These are phyloP conservation scores for Burhinus oedicnemus DNA, from an alignment of 2,113 vertebrate species.

Conservation along the genomic window DNA sequence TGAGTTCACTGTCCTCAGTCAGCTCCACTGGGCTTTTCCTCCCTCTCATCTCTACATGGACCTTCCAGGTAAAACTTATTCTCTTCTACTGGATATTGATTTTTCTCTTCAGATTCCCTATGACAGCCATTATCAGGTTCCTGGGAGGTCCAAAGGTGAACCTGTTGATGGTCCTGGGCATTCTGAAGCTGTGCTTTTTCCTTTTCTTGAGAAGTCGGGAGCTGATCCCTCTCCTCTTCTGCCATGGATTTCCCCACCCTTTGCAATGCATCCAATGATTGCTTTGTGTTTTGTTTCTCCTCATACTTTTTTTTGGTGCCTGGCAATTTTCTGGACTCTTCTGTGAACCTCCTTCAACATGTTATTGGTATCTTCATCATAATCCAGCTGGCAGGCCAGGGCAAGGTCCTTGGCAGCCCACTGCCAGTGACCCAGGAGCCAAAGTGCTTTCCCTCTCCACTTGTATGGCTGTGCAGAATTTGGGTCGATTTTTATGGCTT, in stretches of 20 bases:
- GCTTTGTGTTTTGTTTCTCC: neutral
- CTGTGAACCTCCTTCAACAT: neutral
- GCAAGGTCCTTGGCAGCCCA: neutral
- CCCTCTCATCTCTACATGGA: neutral
- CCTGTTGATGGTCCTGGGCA: neutral
- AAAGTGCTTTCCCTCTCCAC: constrained; percentile 80
- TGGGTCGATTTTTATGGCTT: constrained; percentile 81
- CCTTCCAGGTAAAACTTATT: neutral
- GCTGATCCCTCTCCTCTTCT: neutral
- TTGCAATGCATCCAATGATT: neutral
- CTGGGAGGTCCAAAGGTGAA: neutral
- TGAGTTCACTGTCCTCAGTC: neutral
- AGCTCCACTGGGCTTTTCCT: neutral
- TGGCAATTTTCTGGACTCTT: neutral
- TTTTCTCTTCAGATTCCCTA: neutral
- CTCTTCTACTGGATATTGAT: neutral
- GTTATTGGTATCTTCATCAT: neutral
- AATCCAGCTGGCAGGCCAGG: neutral
- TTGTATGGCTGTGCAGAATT: constrained; percentile 84
- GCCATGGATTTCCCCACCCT: neutral
- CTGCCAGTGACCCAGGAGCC: neutral
- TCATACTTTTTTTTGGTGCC: neutral
- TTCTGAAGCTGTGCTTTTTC: neutral
- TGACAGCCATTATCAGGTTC: neutral
- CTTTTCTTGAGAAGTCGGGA: neutral